Base-by-base conservation (phyloP, 2,888 invertebrate species). In the Cerastis leucographa region DNA sequence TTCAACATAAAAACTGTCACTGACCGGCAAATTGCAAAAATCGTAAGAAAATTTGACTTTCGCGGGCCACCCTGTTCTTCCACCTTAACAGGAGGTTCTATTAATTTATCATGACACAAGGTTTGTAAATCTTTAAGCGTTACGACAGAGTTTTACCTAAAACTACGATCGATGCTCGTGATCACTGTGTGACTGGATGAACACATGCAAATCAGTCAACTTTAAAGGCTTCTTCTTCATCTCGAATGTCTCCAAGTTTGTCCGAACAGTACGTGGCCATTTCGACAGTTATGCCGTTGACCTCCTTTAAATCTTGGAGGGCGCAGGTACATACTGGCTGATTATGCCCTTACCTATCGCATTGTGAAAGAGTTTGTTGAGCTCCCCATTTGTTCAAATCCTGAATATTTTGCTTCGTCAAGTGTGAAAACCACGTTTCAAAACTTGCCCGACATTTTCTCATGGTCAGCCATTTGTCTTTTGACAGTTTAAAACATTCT, bases 401-500 rank as follows among this genome's bases (percentile, higher is more conserved):
- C 44, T 59, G 46, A 70, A 51, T 11, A 74, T 22, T 29, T 61
- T 42, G 81, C 29, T 44, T 67, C 54, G 25, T 76, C 49, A n/a
- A 71, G 56, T 14, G 67, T 65, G 22, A 68, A 71, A 84, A 59
- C 56, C 62, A 61, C 25, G 49, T 74, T 68, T 44, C 51, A 35
- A 35, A 61, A 49, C 46, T 51, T 72, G 35, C 66, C 25, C 51
- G 22, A 67, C 71, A 65, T 67, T 76, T 49, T 68, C 54, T 49
- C 65, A 51, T 66, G 66, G n/a, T 35, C 72, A 81, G 19, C 61
- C 62, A 67, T 78, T 81, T 71, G 71, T 85, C 77, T 85, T 72
- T 29, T 44, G 56, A 67, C n/a, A 71, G 81, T 85, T 73, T 56
- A 81, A 84, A 83, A 74, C 74, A 78, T 68, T 49, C 64, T 70